A percentile compares a stretch with the other conserved stretches of the same genome.
Conservation (phyloP, 2,888 invertebrate species). For the Nomada ferruginata region DNA sequence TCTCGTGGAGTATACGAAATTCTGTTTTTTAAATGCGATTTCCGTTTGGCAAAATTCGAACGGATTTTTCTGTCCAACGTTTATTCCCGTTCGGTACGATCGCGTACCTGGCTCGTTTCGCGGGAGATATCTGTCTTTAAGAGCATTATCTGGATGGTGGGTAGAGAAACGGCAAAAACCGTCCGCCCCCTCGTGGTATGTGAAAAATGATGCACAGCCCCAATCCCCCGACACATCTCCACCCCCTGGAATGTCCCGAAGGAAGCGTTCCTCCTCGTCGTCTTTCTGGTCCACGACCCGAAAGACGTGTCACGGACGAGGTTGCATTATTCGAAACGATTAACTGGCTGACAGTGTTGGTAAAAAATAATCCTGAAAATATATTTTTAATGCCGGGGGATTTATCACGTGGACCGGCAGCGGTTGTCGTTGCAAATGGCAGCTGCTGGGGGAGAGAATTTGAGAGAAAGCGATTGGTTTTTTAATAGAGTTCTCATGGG, state of each 20-base stretch:
- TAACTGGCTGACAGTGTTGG: conserved; percentile 75
- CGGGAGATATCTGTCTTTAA: conserved; percentile 83
- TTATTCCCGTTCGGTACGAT: neutral
- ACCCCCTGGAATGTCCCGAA: conserved; percentile 78
- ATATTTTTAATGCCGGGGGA: conserved; percentile 53
- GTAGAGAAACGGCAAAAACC: conserved; percentile 80
- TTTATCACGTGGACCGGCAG: conserved; percentile 26
- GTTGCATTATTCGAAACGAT: conserved; percentile 78
- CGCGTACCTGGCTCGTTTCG: conserved; percentile 74
- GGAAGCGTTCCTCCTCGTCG: conserved; percentile 73
- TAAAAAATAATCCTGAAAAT: conserved; percentile 73
- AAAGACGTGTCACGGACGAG: conserved; percentile 73
- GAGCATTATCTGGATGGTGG: conserved; percentile 82
- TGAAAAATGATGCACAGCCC: conserved; percentile 84
- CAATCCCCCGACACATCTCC: conserved; percentile 75
- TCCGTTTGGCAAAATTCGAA: conserved; percentile 9
- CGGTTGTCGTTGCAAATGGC: conserved; percentile 9
- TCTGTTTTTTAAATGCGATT: neutral
- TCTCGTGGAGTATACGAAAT: too few species aligned
- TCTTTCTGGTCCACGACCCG: conserved; percentile 68
- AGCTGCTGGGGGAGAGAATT: neutral
- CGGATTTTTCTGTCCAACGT: conserved; percentile 22
- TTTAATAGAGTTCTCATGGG: neutral
- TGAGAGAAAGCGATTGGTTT: neutral
- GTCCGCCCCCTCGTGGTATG: conserved; percentile 82